Evolutionary conservation across 2,113 vertebrate species (phyloP), one percentile per base, ranked within the genome.

Genomic region (Theristicus caerulescens): DNA sequence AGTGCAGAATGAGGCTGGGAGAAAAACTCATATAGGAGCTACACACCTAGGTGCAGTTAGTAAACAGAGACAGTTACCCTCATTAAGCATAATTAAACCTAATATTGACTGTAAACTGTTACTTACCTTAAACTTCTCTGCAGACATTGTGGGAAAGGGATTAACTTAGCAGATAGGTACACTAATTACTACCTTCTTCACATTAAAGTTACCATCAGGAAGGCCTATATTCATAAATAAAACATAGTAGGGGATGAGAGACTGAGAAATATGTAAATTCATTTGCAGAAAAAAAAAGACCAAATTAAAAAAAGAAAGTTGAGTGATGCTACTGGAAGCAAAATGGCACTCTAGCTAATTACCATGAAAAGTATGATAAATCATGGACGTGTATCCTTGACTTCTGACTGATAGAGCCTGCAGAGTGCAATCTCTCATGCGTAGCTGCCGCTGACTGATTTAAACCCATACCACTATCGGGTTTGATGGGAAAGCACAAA

Each of bases 11-110:
- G 97, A 98, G 94, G 62, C 91, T 97, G 92, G 88, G 87, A 98
- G 93, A 95, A 97, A 97, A 97, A 91, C 95, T 98, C 95, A 93
- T 96, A 52, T 72, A 97, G 90, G 93, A 98, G 94, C 93, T 95
- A 65, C 97, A 98, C 91, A 98, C 95, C 96, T 98, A 97, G 95
- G 90, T 98, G 95, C 86, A 97, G 97, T 97, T 98, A 96, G 97
- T 97, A 98, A 98, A 97, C 90, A 96, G 96, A 98, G 93, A 97
- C 90, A 95, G 86, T 95, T 98, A 96, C 95, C 97, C 96, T 98
- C 97, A 98, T 98, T 98, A 98, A 97, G 94, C 93, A 95, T 98
- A 98, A 98, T 98, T 98, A 98, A 98, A 97, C 96, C 97, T 97
- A 97, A 97, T 98, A 98, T 97, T 98, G 97, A 98, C 97, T 98